Evolutionary conservation across 92 coral and sea anemone species (phyloP).

Genomic region (Siderastrea siderea): DNA sequence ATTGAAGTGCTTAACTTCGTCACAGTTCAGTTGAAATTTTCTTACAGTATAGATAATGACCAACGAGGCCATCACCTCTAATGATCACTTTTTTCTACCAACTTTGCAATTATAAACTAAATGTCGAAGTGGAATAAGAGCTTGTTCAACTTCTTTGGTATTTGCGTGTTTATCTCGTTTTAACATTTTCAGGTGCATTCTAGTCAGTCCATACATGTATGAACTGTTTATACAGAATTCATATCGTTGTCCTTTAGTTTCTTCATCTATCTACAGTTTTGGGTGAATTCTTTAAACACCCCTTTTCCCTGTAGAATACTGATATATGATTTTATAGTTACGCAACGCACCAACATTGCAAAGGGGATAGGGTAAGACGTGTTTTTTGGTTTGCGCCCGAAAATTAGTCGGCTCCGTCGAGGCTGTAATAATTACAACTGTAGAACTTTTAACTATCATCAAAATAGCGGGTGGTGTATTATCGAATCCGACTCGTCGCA

Average conservation of each 20-base stretch:
- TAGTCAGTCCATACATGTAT: not conserved
- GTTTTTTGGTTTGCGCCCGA: not conserved
- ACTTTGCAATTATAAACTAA: not conserved
- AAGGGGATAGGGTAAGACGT: not conserved
- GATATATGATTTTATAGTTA: not conserved
- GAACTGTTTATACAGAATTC: not conserved
- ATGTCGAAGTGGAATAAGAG: not conserved
- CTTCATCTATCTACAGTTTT: not conserved
- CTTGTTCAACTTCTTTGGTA: not conserved
- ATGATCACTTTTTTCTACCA: conserved; percentile 5
- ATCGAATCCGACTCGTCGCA: not conserved
- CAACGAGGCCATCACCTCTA: not conserved
- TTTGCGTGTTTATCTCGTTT: conserved; percentile 3
- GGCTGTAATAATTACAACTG: not conserved
- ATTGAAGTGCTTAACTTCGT: not conserved
- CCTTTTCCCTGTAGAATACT: conserved; percentile 1
- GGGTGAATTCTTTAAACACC: conserved; percentile 4
- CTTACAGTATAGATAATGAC: not conserved
- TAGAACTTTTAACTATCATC: conserved; percentile 18
- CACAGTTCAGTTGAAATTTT: conserved; percentile 1
- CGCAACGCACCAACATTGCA: not conserved
- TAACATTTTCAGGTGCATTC: conserved; percentile 3
- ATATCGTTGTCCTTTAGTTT: not conserved
- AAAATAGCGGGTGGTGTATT: conserved; percentile 15
- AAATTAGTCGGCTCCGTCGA: not conserved